These are phyloP conservation scores for Wiebesia pumilae DNA, from an alignment of 1,140 invertebrate genomes.

Conservation along the genomic window DNA sequence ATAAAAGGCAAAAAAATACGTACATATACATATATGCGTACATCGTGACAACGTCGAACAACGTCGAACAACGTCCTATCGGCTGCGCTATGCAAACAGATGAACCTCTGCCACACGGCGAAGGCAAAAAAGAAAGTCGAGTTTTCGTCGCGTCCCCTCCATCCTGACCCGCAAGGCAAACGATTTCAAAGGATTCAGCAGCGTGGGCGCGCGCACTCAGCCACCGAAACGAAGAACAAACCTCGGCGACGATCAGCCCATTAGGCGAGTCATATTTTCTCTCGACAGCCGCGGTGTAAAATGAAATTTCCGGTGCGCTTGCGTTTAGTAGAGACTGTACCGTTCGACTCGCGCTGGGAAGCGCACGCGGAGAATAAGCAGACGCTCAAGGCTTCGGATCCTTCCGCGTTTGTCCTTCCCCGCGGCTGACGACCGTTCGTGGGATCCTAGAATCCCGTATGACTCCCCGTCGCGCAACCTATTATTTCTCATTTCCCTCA, in stretches of 20 bases:
- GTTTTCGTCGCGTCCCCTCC: neutral
- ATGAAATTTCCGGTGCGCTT: constrained; percentile 37
- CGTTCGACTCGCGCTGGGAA: constrained; percentile 7
- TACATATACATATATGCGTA: neutral
- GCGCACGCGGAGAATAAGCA: neutral
- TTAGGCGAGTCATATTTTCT: constrained; percentile 33
- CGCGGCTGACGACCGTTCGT: neutral
- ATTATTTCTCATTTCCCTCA: constrained; percentile 49
- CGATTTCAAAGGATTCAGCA: neutral
- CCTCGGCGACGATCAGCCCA: neutral
- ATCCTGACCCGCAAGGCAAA: neutral
- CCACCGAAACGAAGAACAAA: neutral
- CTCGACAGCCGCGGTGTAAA: neutral
- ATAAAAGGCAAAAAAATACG: no score
- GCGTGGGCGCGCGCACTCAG: neutral
- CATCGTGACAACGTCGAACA: neutral
- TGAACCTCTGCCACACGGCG: neutral
- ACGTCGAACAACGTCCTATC: neutral
- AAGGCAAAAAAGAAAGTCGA: neutral
- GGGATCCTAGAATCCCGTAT: neutral
- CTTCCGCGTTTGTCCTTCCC: neutral
- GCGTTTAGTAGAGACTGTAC: neutral
- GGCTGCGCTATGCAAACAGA: neutral
- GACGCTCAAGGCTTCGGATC: neutral
- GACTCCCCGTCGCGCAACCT: constrained; percentile 24